These are phyloP conservation scores for Propsilocerus akamusi DNA, from an alignment of 1,140 invertebrate genomes.

Conservation along the genomic window DNA sequence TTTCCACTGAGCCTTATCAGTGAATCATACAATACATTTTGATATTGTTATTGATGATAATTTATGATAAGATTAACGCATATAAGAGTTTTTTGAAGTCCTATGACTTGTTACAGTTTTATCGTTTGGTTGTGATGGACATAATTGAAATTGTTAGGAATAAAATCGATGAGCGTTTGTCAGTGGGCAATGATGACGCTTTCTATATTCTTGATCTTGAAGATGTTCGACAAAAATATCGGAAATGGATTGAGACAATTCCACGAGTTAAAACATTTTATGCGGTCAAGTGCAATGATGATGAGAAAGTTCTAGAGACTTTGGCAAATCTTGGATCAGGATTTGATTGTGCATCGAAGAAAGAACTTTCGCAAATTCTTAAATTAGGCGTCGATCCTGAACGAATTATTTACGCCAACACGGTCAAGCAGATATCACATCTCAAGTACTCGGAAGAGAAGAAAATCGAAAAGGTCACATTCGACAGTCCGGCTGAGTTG, in stretches of 20 bases:
- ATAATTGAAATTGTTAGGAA: background rate
- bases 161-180: background rate
- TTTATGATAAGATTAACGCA: too few species aligned
- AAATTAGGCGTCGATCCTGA: slow-evolving; percentile 55
- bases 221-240: slow-evolving; percentile 69
- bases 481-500: background rate
- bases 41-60: too few species aligned
- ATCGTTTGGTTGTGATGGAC: background rate
- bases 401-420: slow-evolving; percentile 94
- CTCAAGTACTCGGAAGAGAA: slow-evolving; percentile 28
- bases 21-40: too few species aligned
- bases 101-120: background rate
- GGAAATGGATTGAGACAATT: slow-evolving; percentile 64
- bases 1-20: too few species aligned
- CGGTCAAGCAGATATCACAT: slow-evolving; percentile 85
- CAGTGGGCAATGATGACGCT: slow-evolving; percentile 58
- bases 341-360: slow-evolving; percentile 95
- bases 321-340: slow-evolving; percentile 70
- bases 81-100: too few species aligned
- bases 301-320: slow-evolving; percentile 57
- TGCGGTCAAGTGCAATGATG: slow-evolving; percentile 95
- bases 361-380: slow-evolving; percentile 76
- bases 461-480: background rate
- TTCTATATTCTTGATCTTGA: slow-evolving; percentile 88
- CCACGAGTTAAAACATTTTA: slow-evolving; percentile 87